Evolutionary conservation across 2,888 invertebrate species (phyloP), one percentile per base, ranked within the genome.

Genomic region (Cerastis leucographa): DNA sequence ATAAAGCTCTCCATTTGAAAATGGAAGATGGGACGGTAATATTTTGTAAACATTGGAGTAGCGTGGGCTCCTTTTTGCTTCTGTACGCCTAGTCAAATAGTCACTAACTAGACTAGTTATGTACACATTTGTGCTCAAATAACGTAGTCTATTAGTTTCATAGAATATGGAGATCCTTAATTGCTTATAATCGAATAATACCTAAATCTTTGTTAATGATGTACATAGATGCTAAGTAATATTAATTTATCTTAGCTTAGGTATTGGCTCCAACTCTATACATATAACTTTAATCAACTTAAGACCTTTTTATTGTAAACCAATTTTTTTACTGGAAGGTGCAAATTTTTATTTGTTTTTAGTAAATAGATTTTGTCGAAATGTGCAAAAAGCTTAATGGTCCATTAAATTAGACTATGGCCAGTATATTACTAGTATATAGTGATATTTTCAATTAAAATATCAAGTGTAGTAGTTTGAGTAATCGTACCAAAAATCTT

Each of bases 61-160:
- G n/a, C 1, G 9, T 46, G n/a, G n/a, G 17, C 44, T 66, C 25
- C 44, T 61, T 59, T 79, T 79, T 54, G 19, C 40, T 71, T 59
- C 25, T 71, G 25, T 1, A 8, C 8, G 29, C 35, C 59, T 35
- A 66, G 17, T 61, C n/a, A 46, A 72, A 78, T 29, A 46, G 7
- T 54, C 19, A 56, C 25, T 59, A 44, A 29, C 14, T 40, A 59
- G 11, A 49, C 49, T 51, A 17, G 22, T 19, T 49, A 25, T 8
- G 6, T 59, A 42, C 19, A 54, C 4, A n/a, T 65, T 70, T 64
- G 17, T 56, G 6, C 14, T 35, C 12, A 71, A 42, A 35, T 42
- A 65, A 19, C 19, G 1, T n/a, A 29, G 25, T 29, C 6, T 12
- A 73, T 42, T 56, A 29, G 19, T 40, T 64, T 12, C 22, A 29